Evolutionary conservation across 2,888 invertebrate species (phyloP).

Genomic region (Eugnorisma glareosa): DNA sequence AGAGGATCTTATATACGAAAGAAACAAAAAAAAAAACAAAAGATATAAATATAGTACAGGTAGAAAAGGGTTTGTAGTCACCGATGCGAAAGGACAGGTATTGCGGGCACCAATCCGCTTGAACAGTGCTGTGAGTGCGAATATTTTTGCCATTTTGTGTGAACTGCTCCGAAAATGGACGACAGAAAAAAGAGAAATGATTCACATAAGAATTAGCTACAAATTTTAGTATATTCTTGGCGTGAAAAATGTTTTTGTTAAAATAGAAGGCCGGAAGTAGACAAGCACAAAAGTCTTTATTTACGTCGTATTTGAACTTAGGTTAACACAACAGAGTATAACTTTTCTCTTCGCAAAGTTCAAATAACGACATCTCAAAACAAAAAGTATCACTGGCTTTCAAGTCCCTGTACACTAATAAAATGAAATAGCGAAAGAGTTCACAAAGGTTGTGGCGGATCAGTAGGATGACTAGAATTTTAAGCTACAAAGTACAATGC

Average conservation of each 20-base stretch:
- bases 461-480: constrained; percentile 76
- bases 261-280: constrained; percentile 12
- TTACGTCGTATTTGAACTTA: constrained; percentile 32
- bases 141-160: constrained; percentile 33
- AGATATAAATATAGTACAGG: not conserved
- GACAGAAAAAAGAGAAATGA: not conserved
- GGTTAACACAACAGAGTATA: constrained; percentile 2
- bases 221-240: not conserved
- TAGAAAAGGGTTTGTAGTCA: constrained; percentile 45
- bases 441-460: constrained; percentile 70
- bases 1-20: constrained; percentile 14
- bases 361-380: constrained; percentile 46
- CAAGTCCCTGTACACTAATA: constrained; percentile 58
- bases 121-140: constrained; percentile 34
- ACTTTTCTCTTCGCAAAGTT: constrained; percentile 28
- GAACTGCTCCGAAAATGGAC: not conserved
- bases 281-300: constrained; percentile 19
- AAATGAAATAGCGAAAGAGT: constrained; percentile 56
- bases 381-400: constrained; percentile 49
- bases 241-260: not conserved
- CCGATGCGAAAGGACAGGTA: constrained; percentile 38
- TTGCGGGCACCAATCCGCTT: constrained; percentile 51
- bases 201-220: not conserved
- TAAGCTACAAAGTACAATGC: constrained; percentile 70
- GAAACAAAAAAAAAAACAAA: constrained; percentile 9